Evolutionary conservation across 1,140 invertebrate genomes (phyloP).

Genomic region (Gonioctena quinquepunctata): DNA sequence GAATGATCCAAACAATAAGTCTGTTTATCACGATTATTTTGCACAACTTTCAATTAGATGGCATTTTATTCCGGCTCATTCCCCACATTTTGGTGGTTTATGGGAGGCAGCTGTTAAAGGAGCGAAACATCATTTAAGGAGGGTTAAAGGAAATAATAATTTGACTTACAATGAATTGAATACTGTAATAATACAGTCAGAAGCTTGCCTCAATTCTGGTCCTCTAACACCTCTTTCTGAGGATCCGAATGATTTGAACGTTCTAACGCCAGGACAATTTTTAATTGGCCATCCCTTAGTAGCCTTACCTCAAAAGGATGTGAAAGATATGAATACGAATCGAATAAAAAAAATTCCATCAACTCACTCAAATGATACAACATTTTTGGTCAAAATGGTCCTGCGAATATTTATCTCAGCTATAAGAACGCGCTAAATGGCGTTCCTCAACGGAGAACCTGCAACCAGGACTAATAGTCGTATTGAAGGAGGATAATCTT

Average conservation of each 20-base stretch:
- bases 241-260: neutral
- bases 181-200: neutral
- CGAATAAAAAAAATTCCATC: no score
- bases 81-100: slow-evolving; percentile 20
- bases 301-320: neutral
- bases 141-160: neutral
- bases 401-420: no score
- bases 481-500: no score
- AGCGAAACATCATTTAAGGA: neutral
- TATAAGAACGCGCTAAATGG: no score
- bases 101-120: slow-evolving; percentile 33
- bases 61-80: slow-evolving; percentile 11
- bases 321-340: no score
- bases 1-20: no score
- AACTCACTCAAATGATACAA: no score
- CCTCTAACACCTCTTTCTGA: neutral
- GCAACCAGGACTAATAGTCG: no score
- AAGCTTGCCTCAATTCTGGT: neutral
- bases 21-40: no score
- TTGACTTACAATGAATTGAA: neutral
- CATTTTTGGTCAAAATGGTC: no score
- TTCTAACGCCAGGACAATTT: neutral
- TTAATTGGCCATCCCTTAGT: neutral
- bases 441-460: no score
- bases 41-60: no score